Evolutionary conservation across 2,888 invertebrate genomes (phyloP).

Genomic region (Andrena minutula): DNA sequence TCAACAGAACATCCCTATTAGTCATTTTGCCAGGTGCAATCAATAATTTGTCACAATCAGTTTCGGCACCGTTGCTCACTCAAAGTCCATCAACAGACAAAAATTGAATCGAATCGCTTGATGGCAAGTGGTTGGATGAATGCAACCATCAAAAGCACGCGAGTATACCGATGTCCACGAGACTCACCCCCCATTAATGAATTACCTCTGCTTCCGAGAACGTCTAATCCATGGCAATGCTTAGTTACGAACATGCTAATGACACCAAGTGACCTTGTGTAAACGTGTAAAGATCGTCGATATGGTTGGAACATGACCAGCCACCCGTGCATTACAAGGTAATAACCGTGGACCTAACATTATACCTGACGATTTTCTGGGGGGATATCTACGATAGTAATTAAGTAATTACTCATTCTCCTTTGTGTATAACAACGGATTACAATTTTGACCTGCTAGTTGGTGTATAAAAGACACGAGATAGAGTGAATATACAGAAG

Average conservation of each 20-base stretch:
- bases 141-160: slow-evolving; percentile 46
- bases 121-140: slow-evolving; percentile 49
- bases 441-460: no score
- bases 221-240: slow-evolving; percentile 45
- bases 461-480: no score
- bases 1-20: slow-evolving; percentile 9
- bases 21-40: slow-evolving; percentile 34
- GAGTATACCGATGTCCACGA: slow-evolving; percentile 39
- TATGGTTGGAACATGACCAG: slow-evolving; percentile 50
- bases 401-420: neutral
- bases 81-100: slow-evolving; percentile 35
- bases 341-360: slow-evolving; percentile 2
- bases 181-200: slow-evolving; percentile 53
- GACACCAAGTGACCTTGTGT: slow-evolving; percentile 61
- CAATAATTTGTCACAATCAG: slow-evolving; percentile 53
- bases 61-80: slow-evolving; percentile 30
- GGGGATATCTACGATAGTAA: neutral
- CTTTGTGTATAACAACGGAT: no score
- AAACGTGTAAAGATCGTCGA: slow-evolving; percentile 63
- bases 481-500: no score
- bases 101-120: slow-evolving; percentile 48
- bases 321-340: slow-evolving; percentile 33
- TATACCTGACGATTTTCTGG: slow-evolving; percentile 8
- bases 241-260: slow-evolving; percentile 57
- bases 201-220: slow-evolving; percentile 2